Conservation (phyloP, 2,888 invertebrate genomes). For the Abrostola tripartita region DNA sequence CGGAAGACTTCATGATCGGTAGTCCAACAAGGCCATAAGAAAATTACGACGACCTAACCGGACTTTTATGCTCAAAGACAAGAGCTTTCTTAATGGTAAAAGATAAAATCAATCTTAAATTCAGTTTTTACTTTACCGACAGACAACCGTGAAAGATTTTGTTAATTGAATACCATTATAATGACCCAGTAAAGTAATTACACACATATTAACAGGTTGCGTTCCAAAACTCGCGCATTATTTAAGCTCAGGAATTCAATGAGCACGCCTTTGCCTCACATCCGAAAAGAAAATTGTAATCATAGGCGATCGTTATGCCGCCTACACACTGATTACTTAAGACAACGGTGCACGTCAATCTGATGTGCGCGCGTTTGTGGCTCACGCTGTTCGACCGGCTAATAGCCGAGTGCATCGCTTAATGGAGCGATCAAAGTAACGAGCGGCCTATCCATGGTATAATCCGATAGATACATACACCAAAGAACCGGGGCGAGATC, state of each 20-base stretch:
- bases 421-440: constrained; percentile 33
- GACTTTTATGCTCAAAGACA: neutral
- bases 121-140: constrained; percentile 4
- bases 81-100: constrained; percentile 1
- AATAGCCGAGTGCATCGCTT: constrained; percentile 24
- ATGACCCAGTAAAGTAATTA: constrained; percentile 31
- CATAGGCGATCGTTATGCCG: constrained; percentile 33
- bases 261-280: constrained; percentile 22
- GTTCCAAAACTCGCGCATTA: constrained; percentile 18
- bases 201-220: constrained; percentile 29
- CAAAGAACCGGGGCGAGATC: no score
- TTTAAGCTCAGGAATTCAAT: constrained; percentile 16
- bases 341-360: constrained; percentile 50
- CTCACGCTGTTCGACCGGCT: constrained; percentile 20
- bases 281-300: constrained; percentile 27
- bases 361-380: constrained; percentile 25
- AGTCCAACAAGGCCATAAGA: neutral
- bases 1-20: neutral
- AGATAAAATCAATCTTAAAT: neutral
- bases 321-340: constrained; percentile 38
- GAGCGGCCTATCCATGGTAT: neutral
- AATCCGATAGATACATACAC: no score
- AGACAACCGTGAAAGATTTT: constrained; percentile 10
- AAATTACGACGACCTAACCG: neutral
- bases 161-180: constrained; percentile 10